Percentiles rank a stretch among this genome's conserved stretches.
Evolutionary conservation across 2,888 invertebrate species (phyloP).

Genomic region (Xanthorhoe designata): DNA sequence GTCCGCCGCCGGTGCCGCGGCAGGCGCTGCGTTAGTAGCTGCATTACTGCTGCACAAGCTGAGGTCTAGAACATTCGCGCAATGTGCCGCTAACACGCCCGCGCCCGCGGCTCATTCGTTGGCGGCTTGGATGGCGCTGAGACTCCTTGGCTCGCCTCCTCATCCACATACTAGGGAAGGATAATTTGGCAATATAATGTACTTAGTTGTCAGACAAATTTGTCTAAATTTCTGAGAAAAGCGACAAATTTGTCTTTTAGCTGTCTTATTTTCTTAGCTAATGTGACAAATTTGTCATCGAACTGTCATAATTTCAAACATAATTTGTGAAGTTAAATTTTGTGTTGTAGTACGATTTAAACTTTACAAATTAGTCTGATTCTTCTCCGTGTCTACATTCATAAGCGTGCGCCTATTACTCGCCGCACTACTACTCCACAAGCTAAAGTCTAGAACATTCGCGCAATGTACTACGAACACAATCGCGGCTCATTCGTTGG

Average conservation of each 20-base stretch:
- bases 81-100: slow-evolving; percentile 77
- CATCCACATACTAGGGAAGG: no score
- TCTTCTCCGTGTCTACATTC: no score
- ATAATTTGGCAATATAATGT: no score
- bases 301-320: no score
- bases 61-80: slow-evolving; percentile 88
- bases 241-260: background rate
- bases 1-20: slow-evolving; percentile 93
- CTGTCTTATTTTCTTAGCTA: background rate
- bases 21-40: slow-evolving; percentile 94
- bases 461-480: slow-evolving; percentile 76
- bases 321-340: no score
- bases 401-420: no score
- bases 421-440: slow-evolving; percentile 93
- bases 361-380: no score
- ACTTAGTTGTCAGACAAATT: no score
- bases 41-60: slow-evolving; percentile 93
- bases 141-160: slow-evolving; percentile 83
- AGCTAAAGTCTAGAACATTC: slow-evolving; percentile 90
- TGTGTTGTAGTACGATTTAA: no score
- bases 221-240: background rate
- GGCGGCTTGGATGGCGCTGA: slow-evolving; percentile 91
- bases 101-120: slow-evolving; percentile 87
- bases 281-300: no score
- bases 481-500: slow-evolving; percentile 87